Evolutionary conservation across 2,113 vertebrate species (phyloP), one percentile per base, ranked within the genome.

Genomic region (Procavia capensis): DNA sequence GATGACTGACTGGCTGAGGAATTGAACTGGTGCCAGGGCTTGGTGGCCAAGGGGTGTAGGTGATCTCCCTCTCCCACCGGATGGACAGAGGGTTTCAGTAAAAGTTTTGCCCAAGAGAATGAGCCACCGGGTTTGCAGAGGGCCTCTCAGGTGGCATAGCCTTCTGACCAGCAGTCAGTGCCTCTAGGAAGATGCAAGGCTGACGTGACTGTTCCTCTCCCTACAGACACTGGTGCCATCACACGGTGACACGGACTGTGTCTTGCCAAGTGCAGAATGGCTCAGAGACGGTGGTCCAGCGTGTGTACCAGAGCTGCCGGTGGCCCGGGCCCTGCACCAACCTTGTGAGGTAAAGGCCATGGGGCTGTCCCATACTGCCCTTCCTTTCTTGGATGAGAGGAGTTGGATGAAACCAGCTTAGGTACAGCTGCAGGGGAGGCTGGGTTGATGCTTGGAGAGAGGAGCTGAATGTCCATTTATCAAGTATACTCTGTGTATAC

Each of bases 251-350:
- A 59, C 99, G 98, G 98, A 99, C 98, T 0, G 99, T 99, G 90
- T 99, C 99, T 94, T 99, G 99, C 97, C 99, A 99, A 97, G 99
- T 99, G 95, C 99, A 99, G 96, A 99, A 99, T 13, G 99, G 99
- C 61, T 99, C 99, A 2, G 99, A 99, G 97, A 99, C 99, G 0
- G 98, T 99, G 90, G 98, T 99, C 96, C 99, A 99, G 98, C 98
- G 99, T 66, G 99, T 99, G 92, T 99, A 99, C 93, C 99, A 99
- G 98, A 99, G 99, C 97, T 99, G 99, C 98, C 98, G 99, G 24
- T 99, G 99, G 99, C 99, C 99, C 0, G 99, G 99, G 97, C 99
- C 99, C 70, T 99, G 99, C 76, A 97, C 99, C 97, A 99, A 99
- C 98, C 98, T 99, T 93, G 98, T 99, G 98, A 99, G 99, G 99